phyloP scores from a whole-genome alignment of 1,140 invertebrate species.

The Propsilocerus akamusi region DNA sequence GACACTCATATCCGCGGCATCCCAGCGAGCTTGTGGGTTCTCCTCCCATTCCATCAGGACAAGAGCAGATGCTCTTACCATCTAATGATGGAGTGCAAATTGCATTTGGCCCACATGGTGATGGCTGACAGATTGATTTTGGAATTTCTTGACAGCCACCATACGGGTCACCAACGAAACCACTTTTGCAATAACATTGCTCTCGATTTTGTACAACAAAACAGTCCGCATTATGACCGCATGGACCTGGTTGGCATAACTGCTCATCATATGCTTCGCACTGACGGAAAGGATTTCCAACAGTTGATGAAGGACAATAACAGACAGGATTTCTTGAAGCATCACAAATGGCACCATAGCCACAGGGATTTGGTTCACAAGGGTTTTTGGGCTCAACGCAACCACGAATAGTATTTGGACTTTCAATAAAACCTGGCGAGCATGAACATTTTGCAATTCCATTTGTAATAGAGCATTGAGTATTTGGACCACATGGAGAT shows the following conservation, averaged over 20 bases:
- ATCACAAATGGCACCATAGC: conserved; percentile 58
- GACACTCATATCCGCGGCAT: conserved; percentile 56
- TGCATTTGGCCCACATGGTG: conserved; percentile 59
- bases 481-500: conserved; percentile 74
- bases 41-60: conserved; percentile 52
- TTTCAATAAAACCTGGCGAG: conserved; percentile 61
- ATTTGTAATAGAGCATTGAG: conserved; percentile 62
- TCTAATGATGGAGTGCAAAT: conserved; percentile 42
- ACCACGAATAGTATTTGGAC: conserved; percentile 69
- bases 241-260: conserved; percentile 55
- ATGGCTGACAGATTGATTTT: conserved; percentile 44
- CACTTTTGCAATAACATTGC: conserved; percentile 56
- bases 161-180: conserved; percentile 58
- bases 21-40: conserved; percentile 50
- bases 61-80: conserved; percentile 51
- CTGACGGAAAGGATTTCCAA: conserved; percentile 59
- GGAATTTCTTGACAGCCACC: conserved; percentile 43
- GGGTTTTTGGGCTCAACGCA: conserved; percentile 57
- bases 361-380: conserved; percentile 67
- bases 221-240: conserved; percentile 58
- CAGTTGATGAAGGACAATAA: conserved; percentile 52
- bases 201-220: conserved; percentile 51
- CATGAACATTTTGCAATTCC: conserved; percentile 78
- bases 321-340: conserved; percentile 54
- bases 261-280: conserved; percentile 37